phyloP scores from a whole-genome alignment of 2,888 invertebrate species.

The Gibbula magus region DNA sequence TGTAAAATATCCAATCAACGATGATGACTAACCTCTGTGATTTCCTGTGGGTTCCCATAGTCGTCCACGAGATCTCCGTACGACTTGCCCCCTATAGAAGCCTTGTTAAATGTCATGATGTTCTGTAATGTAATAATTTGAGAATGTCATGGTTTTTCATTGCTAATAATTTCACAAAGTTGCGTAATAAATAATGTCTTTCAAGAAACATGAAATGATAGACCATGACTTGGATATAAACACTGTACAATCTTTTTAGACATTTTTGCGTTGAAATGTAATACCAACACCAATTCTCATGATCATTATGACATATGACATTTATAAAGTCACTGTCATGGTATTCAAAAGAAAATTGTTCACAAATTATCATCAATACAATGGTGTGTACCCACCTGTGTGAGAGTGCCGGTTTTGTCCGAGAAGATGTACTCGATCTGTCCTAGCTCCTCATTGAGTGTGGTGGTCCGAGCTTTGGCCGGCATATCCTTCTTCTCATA shows the following conservation, averaged over 20 bases:
- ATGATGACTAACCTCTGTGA: conserved; percentile 79
- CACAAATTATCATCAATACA: not conserved
- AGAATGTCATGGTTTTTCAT: too few relatives aligned
- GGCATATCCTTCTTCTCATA: conserved; percentile 91
- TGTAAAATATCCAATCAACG: not conserved
- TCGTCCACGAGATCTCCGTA: conserved; percentile 95
- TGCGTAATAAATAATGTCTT: too few relatives aligned
- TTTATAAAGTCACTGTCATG: too few relatives aligned
- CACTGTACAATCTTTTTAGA: too few relatives aligned
- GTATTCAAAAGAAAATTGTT: too few relatives aligned
- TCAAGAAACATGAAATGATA: too few relatives aligned
- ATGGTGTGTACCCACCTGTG: conserved; percentile 79
- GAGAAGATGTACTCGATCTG: conserved; percentile 99
- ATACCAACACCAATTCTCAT: too few relatives aligned
- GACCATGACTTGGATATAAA: too few relatives aligned
- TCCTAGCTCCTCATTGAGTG: conserved; percentile 97
- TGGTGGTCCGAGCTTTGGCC: conserved; percentile 97
- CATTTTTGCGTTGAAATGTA: too few relatives aligned
- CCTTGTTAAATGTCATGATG: conserved; percentile 99
- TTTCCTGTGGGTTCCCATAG: conserved; percentile 88
- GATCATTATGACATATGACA: too few relatives aligned
- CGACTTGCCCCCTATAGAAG: conserved; percentile 92
- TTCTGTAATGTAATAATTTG: conserved; percentile 81
- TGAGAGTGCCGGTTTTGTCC: conserved; percentile 98
- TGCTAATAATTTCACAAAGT: too few relatives aligned